Conservation (phyloP, 2,797 vertebrate species). For the Hipposideros larvatus region DNA sequence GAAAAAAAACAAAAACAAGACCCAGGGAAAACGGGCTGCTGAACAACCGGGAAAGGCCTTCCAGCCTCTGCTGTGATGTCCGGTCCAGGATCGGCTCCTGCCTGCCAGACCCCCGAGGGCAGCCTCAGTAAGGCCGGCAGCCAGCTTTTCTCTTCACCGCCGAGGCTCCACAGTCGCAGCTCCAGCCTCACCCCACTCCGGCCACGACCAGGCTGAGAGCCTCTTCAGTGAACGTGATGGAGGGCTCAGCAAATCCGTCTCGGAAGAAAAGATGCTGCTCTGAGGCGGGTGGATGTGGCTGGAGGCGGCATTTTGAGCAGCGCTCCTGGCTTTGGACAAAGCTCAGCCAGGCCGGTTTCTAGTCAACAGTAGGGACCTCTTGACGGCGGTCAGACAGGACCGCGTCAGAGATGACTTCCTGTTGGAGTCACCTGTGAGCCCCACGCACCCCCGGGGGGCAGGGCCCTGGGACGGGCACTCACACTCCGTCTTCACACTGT, state of each 20-base stretch:
- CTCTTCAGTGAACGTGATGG: background rate
- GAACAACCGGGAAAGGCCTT: background rate
- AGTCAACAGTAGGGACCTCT: background rate
- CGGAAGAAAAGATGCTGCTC: background rate
- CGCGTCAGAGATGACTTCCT: no score
- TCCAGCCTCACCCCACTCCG: background rate
- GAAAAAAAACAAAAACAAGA: background rate
- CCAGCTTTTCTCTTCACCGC: background rate
- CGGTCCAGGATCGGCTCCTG: background rate
- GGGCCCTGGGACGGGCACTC: background rate
- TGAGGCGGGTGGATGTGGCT: no score
- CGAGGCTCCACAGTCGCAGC: accelerated
- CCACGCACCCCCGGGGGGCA: background rate
- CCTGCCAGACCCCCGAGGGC: no score
- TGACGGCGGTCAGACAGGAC: background rate
- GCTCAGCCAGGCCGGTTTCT: background rate
- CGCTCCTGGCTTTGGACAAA: background rate
- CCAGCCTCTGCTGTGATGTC: background rate
- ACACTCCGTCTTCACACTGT: background rate
- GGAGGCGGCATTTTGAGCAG: background rate
- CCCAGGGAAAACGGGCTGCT: background rate
- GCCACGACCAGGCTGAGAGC: background rate
- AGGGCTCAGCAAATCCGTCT: background rate
- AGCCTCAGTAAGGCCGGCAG: background rate
- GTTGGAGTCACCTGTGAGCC: background rate